Evolutionary conservation across 2,797 vertebrate genomes (phyloP).

Genomic region (Enteromius thamalakanensis): DNA sequence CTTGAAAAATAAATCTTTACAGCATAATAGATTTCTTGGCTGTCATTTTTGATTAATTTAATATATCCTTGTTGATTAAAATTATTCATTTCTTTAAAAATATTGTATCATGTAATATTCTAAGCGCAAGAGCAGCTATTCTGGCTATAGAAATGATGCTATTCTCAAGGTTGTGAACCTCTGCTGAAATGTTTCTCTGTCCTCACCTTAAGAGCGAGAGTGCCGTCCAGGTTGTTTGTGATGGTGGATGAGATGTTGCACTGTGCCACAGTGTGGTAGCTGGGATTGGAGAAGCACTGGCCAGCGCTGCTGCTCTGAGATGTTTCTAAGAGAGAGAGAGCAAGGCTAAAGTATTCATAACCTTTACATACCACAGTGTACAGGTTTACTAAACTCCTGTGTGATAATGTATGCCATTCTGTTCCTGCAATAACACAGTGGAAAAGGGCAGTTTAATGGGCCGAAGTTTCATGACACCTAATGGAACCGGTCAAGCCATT

Average conservation of each 20-base stretch:
- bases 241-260: constrained; percentile 87
- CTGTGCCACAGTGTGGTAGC: constrained; percentile 91
- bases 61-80: constrained; percentile 1
- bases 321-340: constrained; percentile 70
- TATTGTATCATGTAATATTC: not conserved
- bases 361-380: not conserved
- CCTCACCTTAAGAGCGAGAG: constrained; percentile 87
- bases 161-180: not conserved
- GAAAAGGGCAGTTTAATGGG: not conserved
- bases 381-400: not conserved
- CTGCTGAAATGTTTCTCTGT: constrained; percentile 19
- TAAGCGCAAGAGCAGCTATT: not conserved
- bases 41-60: not conserved
- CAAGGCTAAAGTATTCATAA: not conserved
- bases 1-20: no score
- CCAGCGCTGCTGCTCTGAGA: constrained; percentile 79
- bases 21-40: not conserved
- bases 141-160: no score
- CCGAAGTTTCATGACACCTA: not conserved
- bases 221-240: constrained; percentile 88
- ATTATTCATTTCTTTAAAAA: not conserved
- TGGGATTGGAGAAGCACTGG: constrained; percentile 93
- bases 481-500: not conserved
- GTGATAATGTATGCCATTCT: not conserved
- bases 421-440: not conserved